These are phyloP conservation scores for Papilio demoleus DNA, from an alignment of 2,888 invertebrate genomes.

Conservation along the genomic window DNA sequence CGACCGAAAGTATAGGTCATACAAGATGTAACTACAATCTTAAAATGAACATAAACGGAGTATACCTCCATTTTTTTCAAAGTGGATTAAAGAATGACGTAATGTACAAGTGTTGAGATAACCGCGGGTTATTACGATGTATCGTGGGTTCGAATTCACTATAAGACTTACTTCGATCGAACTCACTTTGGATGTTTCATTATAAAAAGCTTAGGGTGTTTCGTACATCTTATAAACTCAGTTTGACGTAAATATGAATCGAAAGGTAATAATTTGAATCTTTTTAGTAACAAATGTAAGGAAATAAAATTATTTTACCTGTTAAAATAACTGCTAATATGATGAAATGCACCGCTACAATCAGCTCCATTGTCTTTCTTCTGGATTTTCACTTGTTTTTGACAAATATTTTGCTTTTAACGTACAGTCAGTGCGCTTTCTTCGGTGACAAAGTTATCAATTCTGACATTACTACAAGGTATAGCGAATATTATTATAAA, in stretches of 20 bases:
- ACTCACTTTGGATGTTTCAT: no score
- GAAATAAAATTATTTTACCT: no score
- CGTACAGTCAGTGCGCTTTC: background rate
- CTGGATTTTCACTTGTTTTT: background rate
- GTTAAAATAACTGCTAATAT: slow-evolving; percentile 21
- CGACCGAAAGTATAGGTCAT: no score
- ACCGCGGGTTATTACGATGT: background rate
- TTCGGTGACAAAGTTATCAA: slow-evolving; percentile 56
- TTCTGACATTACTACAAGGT: slow-evolving; percentile 26
- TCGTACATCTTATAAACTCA: no score
- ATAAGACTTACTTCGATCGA: background rate
- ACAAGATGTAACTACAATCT: no score
- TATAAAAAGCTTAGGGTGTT: no score
- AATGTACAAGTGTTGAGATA: background rate
- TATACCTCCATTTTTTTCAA: no score
- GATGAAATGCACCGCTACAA: background rate
- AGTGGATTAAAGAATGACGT: background rate
- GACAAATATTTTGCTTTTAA: background rate
- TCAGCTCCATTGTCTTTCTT: slow-evolving; percentile 15
- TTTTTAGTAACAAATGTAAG: no score
- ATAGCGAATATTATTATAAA: background rate
- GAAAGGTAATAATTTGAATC: no score
- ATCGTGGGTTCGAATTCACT: background rate
- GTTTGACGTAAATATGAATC: no score
- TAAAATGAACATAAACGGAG: no score